Evolutionary conservation across 2,113 vertebrate species (phyloP), one percentile per base, ranked within the genome.

Genomic region (Rostratula benghalensis): DNA sequence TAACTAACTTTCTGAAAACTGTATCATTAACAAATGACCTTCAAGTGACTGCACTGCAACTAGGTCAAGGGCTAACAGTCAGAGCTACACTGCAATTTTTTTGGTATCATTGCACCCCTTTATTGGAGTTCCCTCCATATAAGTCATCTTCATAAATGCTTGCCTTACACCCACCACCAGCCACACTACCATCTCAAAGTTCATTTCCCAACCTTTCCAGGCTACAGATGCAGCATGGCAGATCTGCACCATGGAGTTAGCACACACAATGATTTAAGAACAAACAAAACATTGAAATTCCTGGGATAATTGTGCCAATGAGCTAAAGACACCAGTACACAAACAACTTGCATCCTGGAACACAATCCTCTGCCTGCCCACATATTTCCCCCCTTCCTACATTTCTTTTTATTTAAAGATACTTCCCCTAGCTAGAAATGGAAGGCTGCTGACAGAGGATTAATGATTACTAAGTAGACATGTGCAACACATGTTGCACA

Each of bases 111-210:
- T 3, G 23, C 35, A 69, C 10, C 20, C 33, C 14, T 1, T 56
- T 14, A 31, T 4, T 31, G 17, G 2, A 46, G 41, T 1, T 89
- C 39, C 45, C 30, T 53, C 39, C 57, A n/a, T 5, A 31, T 1
- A n/a, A 79, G 53, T 23, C 24, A 69, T 37, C 25, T 79, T 68
- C 33, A 20, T 23, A 54, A 78, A 84, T 33, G 51, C 71, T 37
- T 67, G 45, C 43, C 13, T 37, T 15, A 41, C 60, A 39, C 21
- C 22, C 50, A 28, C n/a, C 48, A 79, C 25, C 59, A 90, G 53
- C n/a, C 3, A 1, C 13, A 17, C 0, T 0, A 70, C 33, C 3
- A 65, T 7, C 1, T 3, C 22, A 50, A 39, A 84, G 37, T 9
- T 21, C 33, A 3, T 8, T 41, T 7, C 13, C 27, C 45, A 60